Evolutionary conservation across 2,888 invertebrate genomes (phyloP).

Genomic region (Nudaria mundana): DNA sequence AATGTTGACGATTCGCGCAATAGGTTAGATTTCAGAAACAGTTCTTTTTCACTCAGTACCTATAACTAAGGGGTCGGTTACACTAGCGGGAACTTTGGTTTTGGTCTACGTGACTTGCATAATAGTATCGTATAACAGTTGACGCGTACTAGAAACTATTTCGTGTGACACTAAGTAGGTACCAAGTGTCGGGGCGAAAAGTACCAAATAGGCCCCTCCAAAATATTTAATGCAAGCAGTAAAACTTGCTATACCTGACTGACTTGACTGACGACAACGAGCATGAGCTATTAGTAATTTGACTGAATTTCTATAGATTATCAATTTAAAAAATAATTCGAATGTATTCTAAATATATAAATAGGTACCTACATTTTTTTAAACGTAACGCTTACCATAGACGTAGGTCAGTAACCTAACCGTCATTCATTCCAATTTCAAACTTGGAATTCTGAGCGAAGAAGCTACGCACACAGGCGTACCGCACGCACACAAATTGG

Average conservation of each 20-base stretch:
- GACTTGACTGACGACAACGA: too few relatives aligned
- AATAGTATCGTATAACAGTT: neutral
- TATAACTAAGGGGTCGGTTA: neutral
- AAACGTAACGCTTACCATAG: constrained; percentile 38
- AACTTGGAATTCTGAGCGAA: constrained; percentile 76
- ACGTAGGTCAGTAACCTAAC: constrained; percentile 75
- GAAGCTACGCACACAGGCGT: constrained; percentile 63
- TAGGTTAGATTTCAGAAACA: too few relatives aligned
- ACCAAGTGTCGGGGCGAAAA: too few relatives aligned
- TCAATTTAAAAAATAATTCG: neutral
- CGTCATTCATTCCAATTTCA: constrained; percentile 78
- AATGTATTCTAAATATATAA: neutral
- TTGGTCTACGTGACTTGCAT: neutral
- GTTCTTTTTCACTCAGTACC: too few relatives aligned
- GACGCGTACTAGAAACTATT: too few relatives aligned
- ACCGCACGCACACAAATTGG: constrained; percentile 60
- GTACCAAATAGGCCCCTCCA: too few relatives aligned
- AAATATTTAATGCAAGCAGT: too few relatives aligned
- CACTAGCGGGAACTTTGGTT: neutral
- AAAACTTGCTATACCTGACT: too few relatives aligned
- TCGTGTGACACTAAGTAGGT: too few relatives aligned
- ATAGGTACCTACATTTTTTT: constrained; percentile 8
- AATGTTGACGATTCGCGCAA: too few relatives aligned
- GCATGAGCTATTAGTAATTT: too few relatives aligned
- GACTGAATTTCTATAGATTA: too few relatives aligned